A percentile compares a stretch with the other conserved stretches of the same genome.
Conservation (phyloP, 2,797 vertebrate genomes). For the Bufotes viridis region DNA sequence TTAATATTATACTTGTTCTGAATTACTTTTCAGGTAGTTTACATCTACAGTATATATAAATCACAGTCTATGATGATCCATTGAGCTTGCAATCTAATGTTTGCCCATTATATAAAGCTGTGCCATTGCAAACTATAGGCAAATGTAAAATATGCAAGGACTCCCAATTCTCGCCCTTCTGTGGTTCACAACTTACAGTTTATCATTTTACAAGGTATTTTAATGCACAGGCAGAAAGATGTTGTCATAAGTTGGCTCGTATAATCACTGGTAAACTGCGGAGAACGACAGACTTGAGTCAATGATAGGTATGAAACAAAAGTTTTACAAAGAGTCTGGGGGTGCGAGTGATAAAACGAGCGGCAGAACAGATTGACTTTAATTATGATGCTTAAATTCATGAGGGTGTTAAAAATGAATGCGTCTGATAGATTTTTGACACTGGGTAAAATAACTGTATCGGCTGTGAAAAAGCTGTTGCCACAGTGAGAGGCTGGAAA, state of each 20-base stretch:
- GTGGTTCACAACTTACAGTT: not conserved
- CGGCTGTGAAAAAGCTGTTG: too few relatives aligned
- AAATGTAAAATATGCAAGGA: not conserved
- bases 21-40: not conserved
- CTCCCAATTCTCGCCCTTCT: not conserved
- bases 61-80: not conserved
- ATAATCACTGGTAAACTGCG: not conserved
- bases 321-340: constrained; percentile 16
- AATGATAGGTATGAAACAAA: not conserved
- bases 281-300: not conserved
- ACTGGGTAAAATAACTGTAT: not conserved
- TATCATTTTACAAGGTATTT: not conserved
- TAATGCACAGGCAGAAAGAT: not conserved
- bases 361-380: constrained; percentile 16
- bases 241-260: not conserved
- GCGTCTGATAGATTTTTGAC: constrained; percentile 21
- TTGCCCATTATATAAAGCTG: not conserved
- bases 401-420: not conserved
- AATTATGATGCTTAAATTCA: constrained; percentile 19
- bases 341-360: not conserved
- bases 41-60: not conserved
- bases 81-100: not conserved
- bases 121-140: too few relatives aligned
- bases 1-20: not conserved
- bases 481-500: not conserved